Percentiles rank a stretch among this genome's conserved stretches.
Conservation (phyloP, 2,113 vertebrate genomes). For the Alligator mississippiensis region DNA sequence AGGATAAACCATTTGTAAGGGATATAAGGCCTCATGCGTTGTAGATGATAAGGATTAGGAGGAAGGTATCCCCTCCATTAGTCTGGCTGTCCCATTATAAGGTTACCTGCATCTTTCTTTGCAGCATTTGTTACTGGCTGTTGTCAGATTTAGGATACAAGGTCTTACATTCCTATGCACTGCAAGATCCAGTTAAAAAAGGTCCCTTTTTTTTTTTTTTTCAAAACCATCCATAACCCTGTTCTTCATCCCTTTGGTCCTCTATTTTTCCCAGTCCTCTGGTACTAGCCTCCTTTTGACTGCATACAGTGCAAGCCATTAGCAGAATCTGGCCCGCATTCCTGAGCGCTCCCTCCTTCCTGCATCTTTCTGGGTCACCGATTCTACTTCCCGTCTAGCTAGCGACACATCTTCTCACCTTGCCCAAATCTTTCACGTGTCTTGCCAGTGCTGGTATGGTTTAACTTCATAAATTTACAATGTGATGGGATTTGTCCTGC, state of each 20-base stretch:
- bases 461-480: background rate
- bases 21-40: background rate
- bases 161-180: background rate
- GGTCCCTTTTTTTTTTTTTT: background rate
- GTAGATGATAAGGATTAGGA: background rate
- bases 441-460: background rate
- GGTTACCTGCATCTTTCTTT: background rate
- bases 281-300: background rate
- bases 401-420: background rate
- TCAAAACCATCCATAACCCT: background rate
- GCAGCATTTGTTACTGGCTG: background rate
- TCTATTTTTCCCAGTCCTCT: background rate
- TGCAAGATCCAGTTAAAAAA: background rate
- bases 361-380: background rate
- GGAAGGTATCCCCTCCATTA: background rate
- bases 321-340: background rate
- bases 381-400: background rate
- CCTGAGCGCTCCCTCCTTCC: background rate
- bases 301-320: background rate
- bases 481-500: background rate
- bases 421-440: background rate
- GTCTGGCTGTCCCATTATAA: background rate
- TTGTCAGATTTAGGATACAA: background rate
- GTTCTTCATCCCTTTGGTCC: background rate
- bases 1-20: background rate